Evolutionary conservation across 37 sponge, comb jelly and placozoan genomes (phyloP), one percentile per base, ranked within the genome.

Genomic region (Beroe forskalii): DNA sequence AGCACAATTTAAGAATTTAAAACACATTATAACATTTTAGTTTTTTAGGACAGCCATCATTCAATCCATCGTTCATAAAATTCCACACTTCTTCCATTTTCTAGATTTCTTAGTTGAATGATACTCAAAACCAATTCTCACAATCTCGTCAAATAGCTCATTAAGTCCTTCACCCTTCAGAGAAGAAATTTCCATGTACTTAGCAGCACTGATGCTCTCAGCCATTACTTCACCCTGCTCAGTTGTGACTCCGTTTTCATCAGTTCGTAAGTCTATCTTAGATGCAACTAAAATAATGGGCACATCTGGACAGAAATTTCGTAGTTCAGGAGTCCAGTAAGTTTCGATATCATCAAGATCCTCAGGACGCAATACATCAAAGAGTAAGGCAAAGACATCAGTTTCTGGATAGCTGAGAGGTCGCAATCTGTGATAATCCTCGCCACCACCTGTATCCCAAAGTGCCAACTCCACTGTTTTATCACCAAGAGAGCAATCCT

Each of bases 401-500:
- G 32, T 38, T 33, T 72, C 75, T 36, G 75, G 75, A 37, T 72
- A 72, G 75, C 75, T 72, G 2, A 33, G 75, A 1, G 75, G 75
- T 12, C 75, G 75, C 22, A 72, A 72, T 37, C 75, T 33, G 22
- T 72, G 39, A 20, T 72, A 72, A 22, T 72, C 75, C 12, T 35
- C 75, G 2, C 66, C 66, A 63, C n/a, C 20, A 30, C 14, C 25
- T 3, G 66, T 6, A 30, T 63, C 66, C 66, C 66, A 63, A 55
- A 55, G 17, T 17, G 17, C 60, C 17, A 55, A 9, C 9, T 17
- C 17, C 17, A 55, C 9, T 55, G 60, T 20, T 55, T 9, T 55
- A 55, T 17, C 60, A 17, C 17, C 17, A 55, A 55, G 17, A 17
- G 60, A 20, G 60, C 60, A 55, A 17, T 55, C 17, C 9, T 55